Evolutionary conservation across 2,113 vertebrate species (phyloP).

Genomic region (Brachirus orientalis): DNA sequence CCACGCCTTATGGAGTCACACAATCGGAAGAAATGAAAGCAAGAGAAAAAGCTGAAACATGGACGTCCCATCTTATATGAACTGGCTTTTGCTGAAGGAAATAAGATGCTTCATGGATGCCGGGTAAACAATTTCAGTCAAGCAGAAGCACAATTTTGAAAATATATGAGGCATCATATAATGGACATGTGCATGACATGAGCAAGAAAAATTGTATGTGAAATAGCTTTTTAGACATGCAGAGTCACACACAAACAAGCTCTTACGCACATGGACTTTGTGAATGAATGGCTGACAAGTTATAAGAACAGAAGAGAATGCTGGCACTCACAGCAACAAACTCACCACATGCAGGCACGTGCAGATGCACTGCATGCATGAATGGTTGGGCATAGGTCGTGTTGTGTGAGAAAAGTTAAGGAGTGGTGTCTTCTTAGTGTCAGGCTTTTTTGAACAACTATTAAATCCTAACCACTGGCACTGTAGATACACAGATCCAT

Average conservation of each 20-base stretch:
- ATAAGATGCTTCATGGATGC: slow-evolving; percentile 13
- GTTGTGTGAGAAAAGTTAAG: slow-evolving; percentile 40
- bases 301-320: slow-evolving; percentile 32
- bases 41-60: slow-evolving; percentile 13
- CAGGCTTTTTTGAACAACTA: slow-evolving; percentile 23
- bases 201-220: slow-evolving; percentile 10
- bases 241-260: slow-evolving; percentile 16
- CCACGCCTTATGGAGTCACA: neutral
- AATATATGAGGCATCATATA: slow-evolving; percentile 24
- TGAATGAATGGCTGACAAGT: slow-evolving; percentile 51
- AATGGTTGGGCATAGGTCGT: slow-evolving; percentile 52
- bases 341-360: slow-evolving; percentile 18
- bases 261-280: slow-evolving; percentile 14
- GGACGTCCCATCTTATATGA: slow-evolving; percentile 6
- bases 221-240: slow-evolving; percentile 30
- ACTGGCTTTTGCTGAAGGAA: neutral
- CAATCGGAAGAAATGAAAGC: neutral
- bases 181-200: slow-evolving; percentile 39
- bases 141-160: slow-evolving; percentile 20
- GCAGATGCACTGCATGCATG: slow-evolving; percentile 17
- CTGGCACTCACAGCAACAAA: slow-evolving; percentile 10
- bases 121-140: slow-evolving; percentile 25
- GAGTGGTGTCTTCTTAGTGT: slow-evolving; percentile 36
- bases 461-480: slow-evolving; percentile 28
- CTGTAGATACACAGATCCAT: slow-evolving; percentile 41